Conservation (phyloP, 2,888 invertebrate genomes). For the Hoplodrina blanda region DNA sequence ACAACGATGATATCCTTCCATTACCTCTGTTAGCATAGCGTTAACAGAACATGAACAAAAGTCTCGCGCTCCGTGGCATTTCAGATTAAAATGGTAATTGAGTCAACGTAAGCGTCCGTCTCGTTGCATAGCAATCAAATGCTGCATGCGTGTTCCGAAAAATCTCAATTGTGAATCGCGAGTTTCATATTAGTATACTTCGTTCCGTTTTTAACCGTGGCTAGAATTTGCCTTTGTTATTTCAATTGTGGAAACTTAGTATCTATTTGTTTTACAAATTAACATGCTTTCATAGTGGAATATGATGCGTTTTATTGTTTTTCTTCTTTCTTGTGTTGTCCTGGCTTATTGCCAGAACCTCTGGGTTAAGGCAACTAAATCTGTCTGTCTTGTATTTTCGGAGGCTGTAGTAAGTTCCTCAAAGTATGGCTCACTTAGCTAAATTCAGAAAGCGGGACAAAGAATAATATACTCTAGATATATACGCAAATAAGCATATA, state of each 20-base stretch:
- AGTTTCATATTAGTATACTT: slow-evolving; percentile 18
- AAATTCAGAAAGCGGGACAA: background rate
- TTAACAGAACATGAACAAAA: slow-evolving; percentile 7
- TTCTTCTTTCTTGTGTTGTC: slow-evolving; percentile 8
- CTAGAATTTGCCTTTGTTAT: slow-evolving; percentile 20
- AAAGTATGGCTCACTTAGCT: slow-evolving; percentile 4
- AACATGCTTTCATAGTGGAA: background rate
- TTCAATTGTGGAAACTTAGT: background rate
- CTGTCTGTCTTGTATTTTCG: slow-evolving; percentile 12
- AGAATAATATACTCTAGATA: background rate
- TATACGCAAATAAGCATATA: too few relatives aligned
- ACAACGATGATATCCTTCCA: background rate
- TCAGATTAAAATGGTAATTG: slow-evolving; percentile 50
- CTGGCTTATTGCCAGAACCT: slow-evolving; percentile 47
- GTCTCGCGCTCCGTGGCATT: slow-evolving; percentile 17
- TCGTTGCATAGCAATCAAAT: slow-evolving; percentile 24
- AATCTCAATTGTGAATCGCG: slow-evolving; percentile 35
- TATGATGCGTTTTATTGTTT: slow-evolving; percentile 9
- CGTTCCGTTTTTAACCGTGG: background rate
- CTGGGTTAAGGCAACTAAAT: slow-evolving; percentile 7
- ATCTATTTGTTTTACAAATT: slow-evolving; percentile 5
- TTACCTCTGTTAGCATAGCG: background rate
- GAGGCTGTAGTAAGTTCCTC: slow-evolving; percentile 8
- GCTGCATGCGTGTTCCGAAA: slow-evolving; percentile 21
- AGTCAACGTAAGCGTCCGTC: background rate